Evolutionary conservation across 30 jellyfish, hydroid and myxozoan species (phyloP), one percentile per base, ranked within the genome.

Genomic region (Aurelia aurita): DNA sequence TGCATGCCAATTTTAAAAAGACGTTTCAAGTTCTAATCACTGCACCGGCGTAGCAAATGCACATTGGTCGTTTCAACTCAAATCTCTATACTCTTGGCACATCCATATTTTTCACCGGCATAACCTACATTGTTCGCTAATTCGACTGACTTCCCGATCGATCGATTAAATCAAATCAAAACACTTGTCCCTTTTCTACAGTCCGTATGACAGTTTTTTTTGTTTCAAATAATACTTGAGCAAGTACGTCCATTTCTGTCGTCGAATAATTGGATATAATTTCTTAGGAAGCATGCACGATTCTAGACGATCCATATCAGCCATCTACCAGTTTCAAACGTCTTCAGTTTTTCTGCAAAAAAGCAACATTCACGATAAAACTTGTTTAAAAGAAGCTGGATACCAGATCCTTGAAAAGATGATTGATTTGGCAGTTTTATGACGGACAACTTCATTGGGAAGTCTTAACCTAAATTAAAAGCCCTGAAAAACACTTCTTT

Each of bases 261-360:
- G 61, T 23, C 25, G 82, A 70, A 20, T 39, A 43, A 31, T 31
- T 29, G 22, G 69, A n/a, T 23, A 18, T 25, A 32, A 47, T 32
- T 45, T 73, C 57, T 51, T 32, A 49, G 26, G 29, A 73, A 70
- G 72, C 85, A 72, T 72, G 84, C 84, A 73, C 71, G 28, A 44
- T 73, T 73, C 51, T 39, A 39, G 51, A 39, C 51, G 51, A 39
- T 39, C 51, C 51, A 39, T 39, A 25, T 20, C 49, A 13, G 35
- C 20, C 28, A 51, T 9, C 28, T 32, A 57, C 11, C 72, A 27
- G 85, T 22, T 53, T 65, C 57, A 80, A 66, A 65, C 90, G 32
- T 80, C 83, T 55, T 64, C 83, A 27, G 83, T 23, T 80, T 80
- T 64, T 67, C 90, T 80, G 65, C 31, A 79, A 58, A 29, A 47